Conservation (phyloP, 2,797 vertebrate genomes). For the Lepus townsendii region DNA sequence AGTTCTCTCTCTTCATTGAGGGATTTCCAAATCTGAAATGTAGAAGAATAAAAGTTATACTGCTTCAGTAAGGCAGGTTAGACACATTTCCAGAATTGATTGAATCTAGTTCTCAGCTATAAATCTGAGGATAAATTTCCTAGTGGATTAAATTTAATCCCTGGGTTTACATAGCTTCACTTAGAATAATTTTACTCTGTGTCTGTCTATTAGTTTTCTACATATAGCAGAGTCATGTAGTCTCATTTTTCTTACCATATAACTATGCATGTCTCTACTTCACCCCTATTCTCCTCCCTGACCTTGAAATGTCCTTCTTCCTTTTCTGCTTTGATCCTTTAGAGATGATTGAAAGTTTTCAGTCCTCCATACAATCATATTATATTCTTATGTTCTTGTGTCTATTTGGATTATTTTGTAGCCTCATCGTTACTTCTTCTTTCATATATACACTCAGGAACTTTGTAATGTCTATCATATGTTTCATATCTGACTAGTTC, state of each 20-base stretch:
- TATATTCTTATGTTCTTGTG: background rate
- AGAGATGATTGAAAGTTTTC: background rate
- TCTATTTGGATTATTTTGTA: background rate
- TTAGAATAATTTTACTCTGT: background rate
- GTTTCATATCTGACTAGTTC: background rate
- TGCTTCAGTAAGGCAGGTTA: background rate
- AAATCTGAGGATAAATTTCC: background rate
- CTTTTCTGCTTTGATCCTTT: background rate
- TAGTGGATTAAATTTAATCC: background rate
- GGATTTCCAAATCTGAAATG: background rate
- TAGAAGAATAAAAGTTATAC: background rate
- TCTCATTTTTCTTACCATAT: background rate
- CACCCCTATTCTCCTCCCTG: background rate
- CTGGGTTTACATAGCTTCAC: background rate
- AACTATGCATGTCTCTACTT: background rate
- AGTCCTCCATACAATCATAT: background rate
- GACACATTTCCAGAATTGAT: background rate
- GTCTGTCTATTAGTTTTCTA: background rate
- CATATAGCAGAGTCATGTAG: background rate
- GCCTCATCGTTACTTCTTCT: background rate
- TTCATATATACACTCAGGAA: background rate
- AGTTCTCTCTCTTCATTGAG: slow-evolving; percentile 43
- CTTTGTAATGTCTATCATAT: background rate
- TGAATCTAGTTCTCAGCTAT: background rate
- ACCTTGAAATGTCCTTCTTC: background rate